These are phyloP conservation scores for Spatulosminthurus flaviceps DNA, from an alignment of 2,888 invertebrate genomes.

Conservation along the genomic window DNA sequence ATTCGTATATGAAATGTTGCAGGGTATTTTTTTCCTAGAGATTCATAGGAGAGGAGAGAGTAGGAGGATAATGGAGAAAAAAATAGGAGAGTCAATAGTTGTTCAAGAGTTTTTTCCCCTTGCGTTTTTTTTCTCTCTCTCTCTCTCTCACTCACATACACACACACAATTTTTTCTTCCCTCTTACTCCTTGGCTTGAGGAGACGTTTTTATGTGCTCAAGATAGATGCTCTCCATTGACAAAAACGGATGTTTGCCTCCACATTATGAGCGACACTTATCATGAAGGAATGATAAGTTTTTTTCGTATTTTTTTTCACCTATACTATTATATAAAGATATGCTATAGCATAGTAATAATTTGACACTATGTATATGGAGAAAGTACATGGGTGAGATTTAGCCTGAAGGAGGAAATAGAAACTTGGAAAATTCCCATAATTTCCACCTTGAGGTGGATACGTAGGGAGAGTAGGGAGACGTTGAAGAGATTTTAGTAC, in stretches of 20 bases:
- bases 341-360: conserved; percentile 22
- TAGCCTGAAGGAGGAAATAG: no score
- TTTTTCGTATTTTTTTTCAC: conserved; percentile 23
- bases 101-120: no score
- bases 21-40: neutral
- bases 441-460: no score
- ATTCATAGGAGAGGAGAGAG: neutral
- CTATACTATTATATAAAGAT: no score
- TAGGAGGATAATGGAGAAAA: neutral
- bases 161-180: no score
- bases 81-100: conserved; percentile 22
- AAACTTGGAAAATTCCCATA: no score
- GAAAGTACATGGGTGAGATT: no score
- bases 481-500: no score
- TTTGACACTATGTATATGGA: no score
- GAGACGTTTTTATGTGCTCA: conserved; percentile 39
- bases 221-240: conserved; percentile 30
- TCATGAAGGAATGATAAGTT: conserved; percentile 42
- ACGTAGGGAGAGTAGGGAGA: no score
- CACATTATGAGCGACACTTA: conserved; percentile 45
- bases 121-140: no score
- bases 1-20: neutral
- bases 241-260: conserved; percentile 44
- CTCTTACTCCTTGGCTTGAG: conserved; percentile 26
- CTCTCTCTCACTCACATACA: no score